Evolutionary conservation across 2,113 vertebrate genomes (phyloP).

Genomic region (Chelonoidis abingdonii): DNA sequence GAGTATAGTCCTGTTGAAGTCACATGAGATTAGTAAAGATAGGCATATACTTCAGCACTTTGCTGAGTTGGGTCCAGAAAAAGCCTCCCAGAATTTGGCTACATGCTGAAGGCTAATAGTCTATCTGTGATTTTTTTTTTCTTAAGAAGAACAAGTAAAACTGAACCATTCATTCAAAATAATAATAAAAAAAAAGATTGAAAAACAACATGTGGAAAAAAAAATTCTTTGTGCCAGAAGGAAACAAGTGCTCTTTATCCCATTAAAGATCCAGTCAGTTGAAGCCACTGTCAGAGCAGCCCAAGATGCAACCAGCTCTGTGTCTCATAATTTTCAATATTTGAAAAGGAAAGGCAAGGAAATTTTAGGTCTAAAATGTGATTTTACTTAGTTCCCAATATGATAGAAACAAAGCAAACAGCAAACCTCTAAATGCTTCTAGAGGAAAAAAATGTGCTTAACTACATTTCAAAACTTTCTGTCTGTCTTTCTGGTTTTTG

Average conservation of each 20-base stretch:
- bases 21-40: neutral
- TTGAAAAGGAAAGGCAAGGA: constrained; percentile 36
- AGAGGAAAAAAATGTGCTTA: constrained; percentile 63
- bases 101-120: neutral
- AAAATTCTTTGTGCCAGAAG: neutral
- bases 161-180: neutral
- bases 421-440: constrained; percentile 61
- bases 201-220: constrained; percentile 38
- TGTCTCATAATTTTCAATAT: constrained; percentile 20
- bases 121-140: neutral
- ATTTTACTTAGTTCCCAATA: constrained; percentile 63
- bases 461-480: constrained; percentile 72
- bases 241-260: neutral
- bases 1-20: neutral
- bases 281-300: constrained; percentile 2
- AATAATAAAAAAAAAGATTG: neutral
- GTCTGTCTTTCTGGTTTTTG: neutral
- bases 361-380: constrained; percentile 67
- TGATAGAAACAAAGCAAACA: constrained; percentile 74
- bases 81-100: neutral
- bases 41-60: neutral
- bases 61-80: neutral
- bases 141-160: neutral
- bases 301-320: constrained; percentile 3
- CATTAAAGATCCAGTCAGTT: constrained; percentile 26